These are phyloP conservation scores for Drosophila formosana DNA, from an alignment of 2,888 invertebrate species.

Conservation along the genomic window DNA sequence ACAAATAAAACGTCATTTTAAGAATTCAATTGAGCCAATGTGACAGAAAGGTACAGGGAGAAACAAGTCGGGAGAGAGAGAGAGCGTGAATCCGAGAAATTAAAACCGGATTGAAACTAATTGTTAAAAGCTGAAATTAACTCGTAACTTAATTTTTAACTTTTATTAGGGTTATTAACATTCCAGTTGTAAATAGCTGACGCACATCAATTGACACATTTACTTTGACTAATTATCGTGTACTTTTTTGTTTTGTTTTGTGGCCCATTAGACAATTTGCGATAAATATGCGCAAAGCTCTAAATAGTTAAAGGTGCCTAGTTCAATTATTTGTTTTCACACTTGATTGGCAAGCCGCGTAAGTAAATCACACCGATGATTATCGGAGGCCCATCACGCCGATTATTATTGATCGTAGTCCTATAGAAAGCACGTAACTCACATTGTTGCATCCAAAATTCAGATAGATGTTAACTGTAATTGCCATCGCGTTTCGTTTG, in stretches of 20 bases:
- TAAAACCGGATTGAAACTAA: constrained; percentile 28
- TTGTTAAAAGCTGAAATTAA: constrained; percentile 8
- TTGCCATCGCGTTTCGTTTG: constrained; percentile 17
- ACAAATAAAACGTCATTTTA: constrained; percentile 25
- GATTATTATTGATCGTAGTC: not conserved
- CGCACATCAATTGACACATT: constrained; percentile 21
- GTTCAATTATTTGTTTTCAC: constrained; percentile 22
- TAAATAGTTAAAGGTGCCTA: constrained; percentile 12
- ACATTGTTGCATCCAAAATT: not conserved
- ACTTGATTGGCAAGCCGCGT: not conserved
- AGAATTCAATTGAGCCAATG: constrained; percentile 15
- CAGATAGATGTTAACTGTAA: constrained; percentile 11
- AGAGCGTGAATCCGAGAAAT: constrained; percentile 17
- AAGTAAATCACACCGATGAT: not conserved
- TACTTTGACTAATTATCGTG: constrained; percentile 16
- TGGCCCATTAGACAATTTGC: constrained; percentile 12
- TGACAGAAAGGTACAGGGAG: not conserved
- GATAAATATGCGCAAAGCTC: constrained; percentile 2
- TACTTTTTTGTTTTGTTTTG: not conserved
- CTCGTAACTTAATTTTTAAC: constrained; percentile 8
- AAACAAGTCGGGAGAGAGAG: not conserved
- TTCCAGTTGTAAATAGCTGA: constrained; percentile 13
- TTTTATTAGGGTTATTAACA: constrained; percentile 8
- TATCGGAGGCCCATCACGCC: not conserved
- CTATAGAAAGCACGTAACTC: not conserved